Evolutionary conservation across 2,113 vertebrate species (phyloP).

Genomic region (Aepyceros melampus): DNA sequence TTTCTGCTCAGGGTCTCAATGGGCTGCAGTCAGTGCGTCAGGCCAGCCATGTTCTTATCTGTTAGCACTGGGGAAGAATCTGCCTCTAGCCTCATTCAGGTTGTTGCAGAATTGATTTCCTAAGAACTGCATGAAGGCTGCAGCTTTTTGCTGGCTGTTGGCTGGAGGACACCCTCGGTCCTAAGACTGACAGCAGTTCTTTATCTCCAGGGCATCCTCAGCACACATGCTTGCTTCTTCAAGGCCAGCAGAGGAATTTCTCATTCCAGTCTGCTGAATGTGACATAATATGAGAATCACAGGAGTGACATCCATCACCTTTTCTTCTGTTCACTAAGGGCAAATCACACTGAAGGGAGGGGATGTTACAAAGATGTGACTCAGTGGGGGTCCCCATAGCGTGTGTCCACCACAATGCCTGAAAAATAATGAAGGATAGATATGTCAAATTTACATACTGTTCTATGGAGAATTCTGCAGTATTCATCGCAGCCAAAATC

Average conservation of each 20-base stretch:
- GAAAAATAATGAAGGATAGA: not conserved
- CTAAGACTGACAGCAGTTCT: not conserved
- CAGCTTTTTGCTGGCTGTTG: not conserved
- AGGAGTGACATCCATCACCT: not conserved
- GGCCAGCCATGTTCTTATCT: not conserved
- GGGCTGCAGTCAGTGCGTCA: not conserved
- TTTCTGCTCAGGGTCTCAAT: not conserved
- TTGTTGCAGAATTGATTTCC: not conserved
- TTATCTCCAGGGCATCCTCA: not conserved
- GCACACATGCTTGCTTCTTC: not conserved
- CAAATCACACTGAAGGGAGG: not conserved
- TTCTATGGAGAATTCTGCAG: not conserved
- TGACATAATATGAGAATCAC: not conserved
- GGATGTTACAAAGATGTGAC: not conserved
- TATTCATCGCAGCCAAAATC: slow-evolving; percentile 33
- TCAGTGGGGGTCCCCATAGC: not conserved
- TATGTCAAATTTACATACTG: not conserved
- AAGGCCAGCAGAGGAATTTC: not conserved
- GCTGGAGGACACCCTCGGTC: not conserved
- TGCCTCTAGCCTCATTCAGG: not conserved
- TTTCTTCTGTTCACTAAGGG: not conserved
- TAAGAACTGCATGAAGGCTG: not conserved
- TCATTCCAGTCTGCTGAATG: not conserved
- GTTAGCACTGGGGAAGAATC: not conserved
- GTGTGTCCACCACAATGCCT: not conserved